These are phyloP conservation scores for Cichlasoma orientale DNA, from an alignment of 2,797 vertebrate genomes.

Conservation along the genomic window DNA sequence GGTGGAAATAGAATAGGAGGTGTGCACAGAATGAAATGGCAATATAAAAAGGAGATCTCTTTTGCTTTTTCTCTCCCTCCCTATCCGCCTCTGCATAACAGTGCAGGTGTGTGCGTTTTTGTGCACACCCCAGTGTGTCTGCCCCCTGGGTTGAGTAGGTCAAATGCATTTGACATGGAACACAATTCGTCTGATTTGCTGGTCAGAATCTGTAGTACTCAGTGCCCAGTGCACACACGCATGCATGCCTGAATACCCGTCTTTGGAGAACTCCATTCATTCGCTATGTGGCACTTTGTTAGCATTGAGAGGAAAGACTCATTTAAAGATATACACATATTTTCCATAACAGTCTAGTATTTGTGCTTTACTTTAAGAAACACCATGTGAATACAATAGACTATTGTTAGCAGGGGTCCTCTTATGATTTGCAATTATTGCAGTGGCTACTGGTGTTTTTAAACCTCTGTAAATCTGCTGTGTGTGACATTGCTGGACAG, in stretches of 20 bases:
- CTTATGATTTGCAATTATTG: slow-evolving; percentile 29
- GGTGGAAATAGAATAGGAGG: background rate
- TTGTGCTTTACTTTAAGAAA: background rate
- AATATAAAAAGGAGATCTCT: background rate
- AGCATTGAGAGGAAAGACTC: background rate
- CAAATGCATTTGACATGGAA: slow-evolving; percentile 54
- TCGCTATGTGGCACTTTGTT: background rate
- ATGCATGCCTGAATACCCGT: background rate
- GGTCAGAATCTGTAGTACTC: slow-evolving; percentile 9
- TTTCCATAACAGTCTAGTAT: background rate
- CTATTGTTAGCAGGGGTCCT: slow-evolving; percentile 19
- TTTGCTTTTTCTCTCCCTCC: slow-evolving; percentile 8
- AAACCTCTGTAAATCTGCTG: slow-evolving; percentile 23
- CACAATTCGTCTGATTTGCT: slow-evolving; percentile 37
- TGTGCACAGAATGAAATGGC: slow-evolving; percentile 25
- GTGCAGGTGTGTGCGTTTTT: slow-evolving; percentile 7
- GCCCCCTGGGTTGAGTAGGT: slow-evolving; percentile 24
- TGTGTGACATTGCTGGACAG: slow-evolving; percentile 34
- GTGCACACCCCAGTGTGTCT: background rate
- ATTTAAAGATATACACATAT: background rate
- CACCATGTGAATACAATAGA: background rate
- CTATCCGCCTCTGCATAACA: slow-evolving; percentile 23
- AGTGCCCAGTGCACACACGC: background rate
- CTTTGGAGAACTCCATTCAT: background rate
- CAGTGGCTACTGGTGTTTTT: slow-evolving; percentile 4